These are phyloP conservation scores for Nannoperca australis DNA, from an alignment of 2,797 vertebrate genomes.

Conservation along the genomic window DNA sequence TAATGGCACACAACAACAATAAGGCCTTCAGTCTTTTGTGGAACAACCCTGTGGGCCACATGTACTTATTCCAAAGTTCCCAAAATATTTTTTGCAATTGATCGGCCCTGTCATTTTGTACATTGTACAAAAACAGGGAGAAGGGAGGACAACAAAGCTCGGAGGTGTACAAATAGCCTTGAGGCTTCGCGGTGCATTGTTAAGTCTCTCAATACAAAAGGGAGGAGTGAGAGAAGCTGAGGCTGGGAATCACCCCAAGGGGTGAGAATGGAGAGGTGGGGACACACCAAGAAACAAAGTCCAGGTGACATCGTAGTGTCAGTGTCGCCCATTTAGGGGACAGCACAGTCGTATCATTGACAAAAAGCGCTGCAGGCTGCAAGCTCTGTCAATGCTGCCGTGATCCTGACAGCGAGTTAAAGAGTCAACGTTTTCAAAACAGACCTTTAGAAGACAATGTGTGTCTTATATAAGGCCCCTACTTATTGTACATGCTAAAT, in stretches of 20 bases:
- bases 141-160: conserved; percentile 61
- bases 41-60: conserved; percentile 60
- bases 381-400: conserved; percentile 57
- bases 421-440: conserved; percentile 49
- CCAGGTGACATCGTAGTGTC: conserved; percentile 82
- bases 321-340: conserved; percentile 75
- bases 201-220: conserved; percentile 72
- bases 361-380: conserved; percentile 73
- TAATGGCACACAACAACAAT: conserved; percentile 71
- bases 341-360: conserved; percentile 77
- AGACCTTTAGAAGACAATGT: conserved; percentile 76
- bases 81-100: conserved; percentile 64
- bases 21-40: conserved; percentile 68
- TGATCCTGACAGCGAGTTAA: conserved; percentile 66
- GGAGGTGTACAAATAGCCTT: conserved; percentile 75
- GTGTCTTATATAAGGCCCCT: conserved; percentile 54
- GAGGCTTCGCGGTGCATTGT: conserved; percentile 70
- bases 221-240: conserved; percentile 72
- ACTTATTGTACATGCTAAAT: conserved; percentile 64
- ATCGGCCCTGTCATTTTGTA: conserved; percentile 71
- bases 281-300: conserved; percentile 82
- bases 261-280: conserved; percentile 70
- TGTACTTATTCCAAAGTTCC: conserved; percentile 60
- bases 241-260: conserved; percentile 79
- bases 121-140: conserved; percentile 45